These are phyloP conservation scores for Loripinus fragilis DNA, from an alignment of 2,888 invertebrate genomes.

Conservation along the genomic window DNA sequence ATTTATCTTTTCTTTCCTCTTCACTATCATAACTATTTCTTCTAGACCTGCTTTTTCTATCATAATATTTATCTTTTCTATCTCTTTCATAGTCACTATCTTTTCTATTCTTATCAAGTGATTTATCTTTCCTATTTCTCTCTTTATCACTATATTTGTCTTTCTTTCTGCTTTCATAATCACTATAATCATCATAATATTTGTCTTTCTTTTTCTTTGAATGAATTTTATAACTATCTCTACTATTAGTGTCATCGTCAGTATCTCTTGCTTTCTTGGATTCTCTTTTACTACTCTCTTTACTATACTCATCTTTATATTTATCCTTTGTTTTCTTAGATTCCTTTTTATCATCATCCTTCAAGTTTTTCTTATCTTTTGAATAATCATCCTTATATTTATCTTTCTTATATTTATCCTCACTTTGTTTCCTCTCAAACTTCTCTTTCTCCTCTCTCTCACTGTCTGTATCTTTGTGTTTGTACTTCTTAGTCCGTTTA, in stretches of 20 bases:
- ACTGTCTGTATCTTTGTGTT: too few species aligned
- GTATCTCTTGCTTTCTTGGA: neutral
- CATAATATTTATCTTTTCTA: slow-evolving; percentile 4
- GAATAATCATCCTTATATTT: too few species aligned
- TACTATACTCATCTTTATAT: neutral
- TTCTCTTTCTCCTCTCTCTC: too few species aligned
- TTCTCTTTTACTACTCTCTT: neutral
- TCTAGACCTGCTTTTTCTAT: slow-evolving; percentile 24
- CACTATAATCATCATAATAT: neutral
- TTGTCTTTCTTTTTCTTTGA: neutral
- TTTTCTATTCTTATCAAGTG: neutral
- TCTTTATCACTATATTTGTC: neutral
- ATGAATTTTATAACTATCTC: slow-evolving; percentile 6
- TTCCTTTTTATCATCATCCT: too few species aligned
- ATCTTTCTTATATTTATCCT: neutral
- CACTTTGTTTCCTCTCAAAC: too few species aligned
- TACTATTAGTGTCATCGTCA: neutral
- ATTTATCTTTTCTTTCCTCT: slow-evolving; percentile 8
- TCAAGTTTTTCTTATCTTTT: too few species aligned
- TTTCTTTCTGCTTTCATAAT: neutral
- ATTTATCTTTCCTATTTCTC: neutral
- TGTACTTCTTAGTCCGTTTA: too few species aligned
- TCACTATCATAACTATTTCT: slow-evolving; percentile 16
- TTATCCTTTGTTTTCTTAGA: neutral
- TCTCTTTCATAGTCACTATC: neutral